Evolutionary conservation across 2,113 vertebrate species (phyloP).

Genomic region (Oenanthe melanoleuca): DNA sequence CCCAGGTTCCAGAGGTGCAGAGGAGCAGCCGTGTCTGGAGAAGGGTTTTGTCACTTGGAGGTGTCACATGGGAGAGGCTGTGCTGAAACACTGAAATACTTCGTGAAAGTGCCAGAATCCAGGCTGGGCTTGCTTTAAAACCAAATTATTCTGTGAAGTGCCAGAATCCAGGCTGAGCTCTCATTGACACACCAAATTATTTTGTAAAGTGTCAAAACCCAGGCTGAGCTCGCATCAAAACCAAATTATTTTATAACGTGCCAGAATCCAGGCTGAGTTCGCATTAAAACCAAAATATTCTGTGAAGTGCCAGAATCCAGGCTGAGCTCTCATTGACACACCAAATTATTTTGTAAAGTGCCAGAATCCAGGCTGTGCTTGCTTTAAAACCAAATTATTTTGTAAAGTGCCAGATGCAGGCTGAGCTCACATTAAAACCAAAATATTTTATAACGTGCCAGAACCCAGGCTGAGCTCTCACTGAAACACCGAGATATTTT

Average conservation of each 20-base stretch:
- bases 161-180: no score
- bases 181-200: rapidly evolving
- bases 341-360: no score
- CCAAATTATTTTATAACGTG: no score
- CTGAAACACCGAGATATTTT: no score
- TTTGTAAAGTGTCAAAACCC: no score
- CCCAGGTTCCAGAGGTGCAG: neutral
- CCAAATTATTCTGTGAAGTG: neutral
- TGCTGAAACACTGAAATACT: neutral
- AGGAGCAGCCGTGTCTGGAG: neutral
- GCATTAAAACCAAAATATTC: no score
- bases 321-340: no score
- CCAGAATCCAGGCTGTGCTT: neutral
- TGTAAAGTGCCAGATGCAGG: neutral
- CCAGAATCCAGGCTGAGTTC: no score
- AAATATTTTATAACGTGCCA: no score
- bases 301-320: neutral
- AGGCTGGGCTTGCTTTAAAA: neutral
- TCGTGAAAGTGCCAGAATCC: rapidly evolving
- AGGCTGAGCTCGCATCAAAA: neutral
- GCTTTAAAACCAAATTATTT: no score
- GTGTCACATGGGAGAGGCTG: rapidly evolving
- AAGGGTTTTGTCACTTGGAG: neutral
- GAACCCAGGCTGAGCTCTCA: no score
- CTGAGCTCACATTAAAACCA: no score